Evolutionary conservation across 2,797 vertebrate genomes (phyloP), one percentile per base, ranked within the genome.

Genomic region (Ctenosaura bakeri): DNA sequence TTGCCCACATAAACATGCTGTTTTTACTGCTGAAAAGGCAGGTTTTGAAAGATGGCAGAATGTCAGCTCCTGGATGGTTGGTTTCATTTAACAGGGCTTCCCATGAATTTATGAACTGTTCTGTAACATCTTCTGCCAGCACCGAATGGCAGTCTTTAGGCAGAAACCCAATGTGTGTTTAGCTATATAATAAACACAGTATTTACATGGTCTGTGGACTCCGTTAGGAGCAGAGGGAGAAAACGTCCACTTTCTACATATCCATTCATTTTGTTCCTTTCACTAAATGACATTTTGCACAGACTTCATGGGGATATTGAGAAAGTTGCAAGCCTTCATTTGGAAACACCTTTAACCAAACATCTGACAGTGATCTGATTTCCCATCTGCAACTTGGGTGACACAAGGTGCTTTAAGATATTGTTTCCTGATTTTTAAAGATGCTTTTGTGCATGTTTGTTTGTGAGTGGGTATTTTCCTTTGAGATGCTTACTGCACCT

Each of bases 61-160:
- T 95, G 95, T 97, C 96, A 97, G 96, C 96, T 97, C 96, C 96
- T 97, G 96, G 97, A 97, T 96, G 96, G 96, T 96, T 97, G 97
- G 95, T 97, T 98, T 97, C 97, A 97, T 97, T 97, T 97, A 97
- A 97, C 97, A 97, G 96, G 96, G 95, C 94, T 97, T 96, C 95
- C 96, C 95, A 94, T 97, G 95, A 97, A 98, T 98, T 98, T 98
- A 97, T 97, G 97, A 98, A 97, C 97, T 98, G 97, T 97, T 97
- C 96, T 90, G 52, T 96, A 97, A 97, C 93, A 94, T 97, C 97
- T 97, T 98, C 97, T 97, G 94, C 97, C 95, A 96, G 96, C 96
- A 97, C 97, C 95, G 94, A 97, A 96, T 97, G 97, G 97, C 96
- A 97, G 97, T 92, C 96, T 98, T 97, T 96, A 97, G 97, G 97